Evolutionary conservation across 2,113 vertebrate genomes (phyloP), one percentile per base, ranked within the genome.

Genomic region (Ginglymostoma cirratum): DNA sequence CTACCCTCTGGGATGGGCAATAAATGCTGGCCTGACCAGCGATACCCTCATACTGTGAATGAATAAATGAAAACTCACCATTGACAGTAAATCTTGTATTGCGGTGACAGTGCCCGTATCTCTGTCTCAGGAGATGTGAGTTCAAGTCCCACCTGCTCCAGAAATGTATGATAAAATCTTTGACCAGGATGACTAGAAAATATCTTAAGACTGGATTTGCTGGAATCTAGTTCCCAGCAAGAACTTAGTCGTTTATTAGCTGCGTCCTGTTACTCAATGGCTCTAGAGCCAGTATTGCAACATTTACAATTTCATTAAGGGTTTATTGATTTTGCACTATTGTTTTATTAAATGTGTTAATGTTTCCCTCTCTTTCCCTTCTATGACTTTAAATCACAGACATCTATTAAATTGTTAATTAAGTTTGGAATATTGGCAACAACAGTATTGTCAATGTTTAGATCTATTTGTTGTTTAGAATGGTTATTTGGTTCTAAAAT

Each of bases 401-500:
- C 89, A 93, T 66, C 61, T 93, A 23, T 66, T 66, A 93, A 93
- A 42, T 93, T 93, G 89, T 93, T 38, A 93, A 93, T 93, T 93
- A 66, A 93, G 55, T 93, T 93, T n/a, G 61, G 89, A 93, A n/a
- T 66, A 34, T 66, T 93, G 61, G 17, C 61, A 65, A 38, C 89
- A 38, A n/a, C 66, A 61, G 61, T 93, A 93, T 23, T 93, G 89
- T 66, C 61, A 66, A 15, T 23, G 19, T 93, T 66, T 93, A 38
- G 4, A 93, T 93, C 61, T 93, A 66, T 93, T 93, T 93, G 89
- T 34, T 61, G 87, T 66, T 66, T 42, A 19, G 65, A 66, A 92
- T 23, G n/a, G 89, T 61, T 66, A 5, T 17, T 67, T n/a, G 14
- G 65, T 30, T 66, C 34, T 23, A 38, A 17, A 93, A 66, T 34